These are phyloP conservation scores for Salvator merianae DNA, from an alignment of 2,113 vertebrate genomes.

Conservation along the genomic window DNA sequence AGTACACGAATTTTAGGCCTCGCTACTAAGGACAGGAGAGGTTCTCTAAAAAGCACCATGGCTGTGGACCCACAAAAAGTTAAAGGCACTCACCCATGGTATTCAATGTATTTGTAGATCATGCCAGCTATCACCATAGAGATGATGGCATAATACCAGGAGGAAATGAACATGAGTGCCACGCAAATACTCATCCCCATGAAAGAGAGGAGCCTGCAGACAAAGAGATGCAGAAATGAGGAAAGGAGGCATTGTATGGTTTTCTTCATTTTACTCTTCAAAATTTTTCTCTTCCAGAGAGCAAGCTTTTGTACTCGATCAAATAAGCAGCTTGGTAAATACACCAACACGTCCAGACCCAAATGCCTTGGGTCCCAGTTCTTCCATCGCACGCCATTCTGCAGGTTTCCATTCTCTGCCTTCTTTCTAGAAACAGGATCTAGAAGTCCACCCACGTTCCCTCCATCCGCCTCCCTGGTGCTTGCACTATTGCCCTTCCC, in stretches of 20 bases:
- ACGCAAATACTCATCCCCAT: slow-evolving; percentile 91
- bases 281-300: background rate
- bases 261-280: background rate
- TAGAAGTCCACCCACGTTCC: background rate
- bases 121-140: slow-evolving; percentile 91
- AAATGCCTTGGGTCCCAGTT: background rate
- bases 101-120: slow-evolving; percentile 97
- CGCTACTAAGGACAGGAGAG: background rate
- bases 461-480: no score
- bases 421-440: background rate
- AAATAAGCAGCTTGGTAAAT: background rate
- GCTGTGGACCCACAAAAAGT: background rate
- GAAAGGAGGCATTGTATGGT: no score
- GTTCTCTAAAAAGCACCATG: background rate
- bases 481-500: no score
- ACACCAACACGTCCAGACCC: background rate
- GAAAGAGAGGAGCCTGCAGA: slow-evolving; percentile 85
- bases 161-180: slow-evolving; percentile 93
- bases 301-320: background rate
- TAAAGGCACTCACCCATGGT: slow-evolving; percentile 83
- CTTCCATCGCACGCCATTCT: background rate
- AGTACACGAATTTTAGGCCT: no score
- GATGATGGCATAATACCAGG: slow-evolving; percentile 92
- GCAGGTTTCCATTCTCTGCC: background rate
- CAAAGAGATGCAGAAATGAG: slow-evolving; percentile 19